Evolutionary conservation across 1,140 invertebrate species (phyloP).

Genomic region (Mizuhopecten yessoensis): DNA sequence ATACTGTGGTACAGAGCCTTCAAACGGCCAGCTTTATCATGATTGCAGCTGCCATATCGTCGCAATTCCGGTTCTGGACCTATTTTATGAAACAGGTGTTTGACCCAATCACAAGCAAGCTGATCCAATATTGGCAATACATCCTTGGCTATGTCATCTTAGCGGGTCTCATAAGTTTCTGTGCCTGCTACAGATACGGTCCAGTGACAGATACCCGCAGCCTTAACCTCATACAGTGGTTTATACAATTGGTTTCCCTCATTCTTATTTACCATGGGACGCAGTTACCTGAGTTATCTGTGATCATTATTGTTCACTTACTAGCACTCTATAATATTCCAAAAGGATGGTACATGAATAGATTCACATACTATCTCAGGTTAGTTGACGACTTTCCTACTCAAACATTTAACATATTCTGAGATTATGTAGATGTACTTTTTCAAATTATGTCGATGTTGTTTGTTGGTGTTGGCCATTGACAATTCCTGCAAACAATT

Average conservation of each 20-base stretch:
- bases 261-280: conserved; percentile 89
- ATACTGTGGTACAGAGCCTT: conserved; percentile 68
- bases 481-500: no score
- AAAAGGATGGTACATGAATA: conserved; percentile 78
- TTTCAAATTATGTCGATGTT: no score
- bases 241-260: conserved; percentile 87
- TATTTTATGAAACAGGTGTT: conserved; percentile 53
- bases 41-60: conserved; percentile 65
- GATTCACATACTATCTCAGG: conserved; percentile 68
- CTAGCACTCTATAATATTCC: conserved; percentile 87
- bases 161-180: conserved; percentile 91
- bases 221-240: conserved; percentile 94
- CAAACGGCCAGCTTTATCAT: conserved; percentile 66
- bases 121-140: conserved; percentile 87
- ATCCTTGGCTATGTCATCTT: conserved; percentile 89
- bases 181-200: conserved; percentile 94
- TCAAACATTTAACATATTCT: no score
- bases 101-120: conserved; percentile 63
- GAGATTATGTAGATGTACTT: no score
- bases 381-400: no score
- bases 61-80: conserved; percentile 64
- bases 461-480: no score
- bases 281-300: conserved; percentile 90
- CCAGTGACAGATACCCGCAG: conserved; percentile 91
- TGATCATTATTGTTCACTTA: conserved; percentile 87